These are phyloP conservation scores for Osedax frankpressi DNA, from an alignment of 2,888 invertebrate genomes.

Conservation along the genomic window DNA sequence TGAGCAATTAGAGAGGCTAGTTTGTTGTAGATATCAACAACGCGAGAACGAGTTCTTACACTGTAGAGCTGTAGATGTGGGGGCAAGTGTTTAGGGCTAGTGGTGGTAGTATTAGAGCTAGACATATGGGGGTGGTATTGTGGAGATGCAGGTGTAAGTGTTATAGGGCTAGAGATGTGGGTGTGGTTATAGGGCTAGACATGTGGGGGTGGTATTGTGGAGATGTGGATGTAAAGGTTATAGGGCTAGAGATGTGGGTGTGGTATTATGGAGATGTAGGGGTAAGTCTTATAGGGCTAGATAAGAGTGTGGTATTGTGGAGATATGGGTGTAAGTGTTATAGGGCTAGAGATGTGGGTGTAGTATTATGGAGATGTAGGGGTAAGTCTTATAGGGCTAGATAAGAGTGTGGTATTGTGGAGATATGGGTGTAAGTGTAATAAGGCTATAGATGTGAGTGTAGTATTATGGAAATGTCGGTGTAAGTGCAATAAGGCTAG, in stretches of 20 bases:
- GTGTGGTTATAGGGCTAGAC: not conserved
- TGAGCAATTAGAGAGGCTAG: conserved; percentile 2
- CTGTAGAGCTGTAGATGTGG: conserved; percentile 49
- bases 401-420: not conserved
- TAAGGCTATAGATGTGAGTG: not conserved
- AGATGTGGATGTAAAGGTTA: not conserved
- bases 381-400: no score
- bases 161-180: not conserved
- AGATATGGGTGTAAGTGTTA: not conserved
- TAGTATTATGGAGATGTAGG: not conserved
- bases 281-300: no score
- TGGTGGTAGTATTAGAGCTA: not conserved
- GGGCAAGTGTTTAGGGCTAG: not conserved
- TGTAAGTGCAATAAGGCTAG: no score
- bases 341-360: not conserved
- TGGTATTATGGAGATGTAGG: not conserved
- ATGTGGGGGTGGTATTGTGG: not conserved
- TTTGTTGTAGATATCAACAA: conserved; percentile 58
- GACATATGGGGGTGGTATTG: not conserved
- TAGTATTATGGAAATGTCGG: not conserved
- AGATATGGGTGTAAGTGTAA: not conserved
- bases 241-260: not conserved
- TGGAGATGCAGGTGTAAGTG: not conserved
- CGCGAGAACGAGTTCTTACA: conserved; percentile 55
- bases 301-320: not conserved